Evolutionary conservation across 2,113 vertebrate genomes (phyloP), one percentile per base, ranked within the genome.

Genomic region (Sinocyclocheilus maitianheensis): DNA sequence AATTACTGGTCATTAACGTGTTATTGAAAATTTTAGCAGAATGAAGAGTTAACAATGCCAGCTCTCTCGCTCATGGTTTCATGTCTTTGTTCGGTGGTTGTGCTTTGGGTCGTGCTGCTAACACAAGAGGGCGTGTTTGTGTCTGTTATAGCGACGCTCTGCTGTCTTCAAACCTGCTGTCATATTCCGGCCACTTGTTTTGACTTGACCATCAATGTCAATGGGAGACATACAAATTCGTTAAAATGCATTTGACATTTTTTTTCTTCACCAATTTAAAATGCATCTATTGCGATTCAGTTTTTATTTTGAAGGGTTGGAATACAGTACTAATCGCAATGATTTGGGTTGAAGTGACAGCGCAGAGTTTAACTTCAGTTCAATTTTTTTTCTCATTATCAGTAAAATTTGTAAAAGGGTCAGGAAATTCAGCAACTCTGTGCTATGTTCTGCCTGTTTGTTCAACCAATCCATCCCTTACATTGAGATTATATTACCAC

Each of bases 101-200:
- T 88, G 75, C 51, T 85, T 85, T 77, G 69, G 72, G 48, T 60
- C 67, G 26, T 77, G 18, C 30, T 81, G 55, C 82, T 78, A 85
- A 93, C 94, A 93, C 92, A 92, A 94, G 94, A 92, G 94, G 94
- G 94, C 94, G 94, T 90, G 89, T 94, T 90, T 87, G 89, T 81
- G 90, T 90, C 83, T 88, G 79, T 87, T 82, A 46, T 84, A 26
- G 77, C 48, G 26, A 11, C 16, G 34, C 24, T 77, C 48, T 40
- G 40, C 77, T 46, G 24, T n/a, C 51, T 77, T 53, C 81, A 37
- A 46, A 75, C 80, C 75, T 48, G 77, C 85, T 82, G 65, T 78
- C 89, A 80, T 30, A 81, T 75, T 46, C 48, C 74, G 30, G 76
- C 20, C 86, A 88, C 79, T 77, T 86, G 71, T 79, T 43, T 77